These are phyloP conservation scores for Saguinus imperator DNA, from an alignment of 2,113 vertebrate species.

Conservation along the genomic window DNA sequence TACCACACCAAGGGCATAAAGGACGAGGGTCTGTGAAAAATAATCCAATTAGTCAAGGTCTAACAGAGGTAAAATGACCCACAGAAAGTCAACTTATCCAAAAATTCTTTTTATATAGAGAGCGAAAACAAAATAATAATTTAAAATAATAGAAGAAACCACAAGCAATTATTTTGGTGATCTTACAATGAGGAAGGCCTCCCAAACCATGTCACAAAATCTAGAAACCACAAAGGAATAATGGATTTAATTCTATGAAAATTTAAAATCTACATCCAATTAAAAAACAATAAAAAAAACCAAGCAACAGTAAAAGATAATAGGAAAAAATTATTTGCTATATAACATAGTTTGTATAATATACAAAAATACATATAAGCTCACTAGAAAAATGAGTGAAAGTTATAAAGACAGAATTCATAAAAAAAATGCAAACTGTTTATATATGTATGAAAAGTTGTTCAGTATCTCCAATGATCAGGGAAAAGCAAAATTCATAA, in stretches of 20 bases:
- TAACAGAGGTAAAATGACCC: not conserved
- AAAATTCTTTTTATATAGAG: not conserved
- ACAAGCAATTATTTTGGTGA: not conserved
- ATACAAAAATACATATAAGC: not conserved
- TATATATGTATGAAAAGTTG: not conserved
- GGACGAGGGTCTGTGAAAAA: slow-evolving; percentile 91
- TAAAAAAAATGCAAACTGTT: slow-evolving; percentile 24
- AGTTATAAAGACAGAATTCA: not conserved
- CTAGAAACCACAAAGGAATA: not conserved
- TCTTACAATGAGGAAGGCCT: not conserved
- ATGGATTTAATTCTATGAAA: not conserved
- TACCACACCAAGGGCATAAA: slow-evolving; percentile 96
- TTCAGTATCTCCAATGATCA: slow-evolving; percentile 2
- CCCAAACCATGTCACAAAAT: not conserved
- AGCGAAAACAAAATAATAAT: slow-evolving; percentile 23
- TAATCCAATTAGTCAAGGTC: not conserved
- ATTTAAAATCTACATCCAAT: not conserved
- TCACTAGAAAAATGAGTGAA: not conserved
- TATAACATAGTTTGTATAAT: not conserved
- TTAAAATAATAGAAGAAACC: not conserved
- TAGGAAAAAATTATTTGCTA: not conserved
- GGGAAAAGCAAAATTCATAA: slow-evolving; percentile 8
- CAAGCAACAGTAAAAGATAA: not conserved
- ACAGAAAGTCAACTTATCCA: not conserved
- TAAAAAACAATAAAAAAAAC: not conserved